These are phyloP conservation scores for Drosophila tanythrix DNA, from an alignment of 2,888 invertebrate genomes.

Conservation along the genomic window DNA sequence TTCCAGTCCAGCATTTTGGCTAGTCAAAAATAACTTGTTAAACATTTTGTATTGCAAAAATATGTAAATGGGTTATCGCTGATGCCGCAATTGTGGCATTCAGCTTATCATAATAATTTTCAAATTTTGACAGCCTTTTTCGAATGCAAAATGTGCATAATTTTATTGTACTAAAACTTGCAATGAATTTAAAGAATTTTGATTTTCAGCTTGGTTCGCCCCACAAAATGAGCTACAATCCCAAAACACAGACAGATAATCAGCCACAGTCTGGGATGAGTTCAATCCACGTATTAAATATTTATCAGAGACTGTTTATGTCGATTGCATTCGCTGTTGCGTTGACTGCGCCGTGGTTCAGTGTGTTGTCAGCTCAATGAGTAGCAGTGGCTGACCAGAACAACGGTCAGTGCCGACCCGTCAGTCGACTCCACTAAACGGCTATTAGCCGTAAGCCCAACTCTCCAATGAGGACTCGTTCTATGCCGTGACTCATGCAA, in stretches of 20 bases:
- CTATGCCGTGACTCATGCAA: slow-evolving; percentile 61
- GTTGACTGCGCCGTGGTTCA: slow-evolving; percentile 19
- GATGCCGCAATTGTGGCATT: too few relatives aligned
- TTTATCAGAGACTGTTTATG: slow-evolving; percentile 30
- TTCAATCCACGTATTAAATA: slow-evolving; percentile 43
- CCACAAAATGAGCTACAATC: not conserved
- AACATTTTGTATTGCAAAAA: not conserved
- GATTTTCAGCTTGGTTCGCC: not conserved
- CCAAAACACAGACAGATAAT: not conserved
- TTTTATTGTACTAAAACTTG: not conserved
- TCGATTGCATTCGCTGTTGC: slow-evolving; percentile 62
- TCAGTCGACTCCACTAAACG: slow-evolving; percentile 68
- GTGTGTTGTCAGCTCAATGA: slow-evolving; percentile 31
- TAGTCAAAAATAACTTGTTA: not conserved
- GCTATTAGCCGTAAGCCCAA: slow-evolving; percentile 61
- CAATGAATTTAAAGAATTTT: not conserved
- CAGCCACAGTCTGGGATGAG: slow-evolving; percentile 6
- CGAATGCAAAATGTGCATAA: not conserved
- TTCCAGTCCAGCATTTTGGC: not conserved
- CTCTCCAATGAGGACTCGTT: slow-evolving; percentile 21
- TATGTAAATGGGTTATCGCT: too few relatives aligned
- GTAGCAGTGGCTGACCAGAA: slow-evolving; percentile 5
- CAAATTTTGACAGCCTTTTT: not conserved
- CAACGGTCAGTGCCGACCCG: slow-evolving; percentile 17
- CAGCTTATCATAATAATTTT: not conserved